Evolutionary conservation across 2,113 vertebrate genomes (phyloP).

Genomic region (Laticauda laticaudata): DNA sequence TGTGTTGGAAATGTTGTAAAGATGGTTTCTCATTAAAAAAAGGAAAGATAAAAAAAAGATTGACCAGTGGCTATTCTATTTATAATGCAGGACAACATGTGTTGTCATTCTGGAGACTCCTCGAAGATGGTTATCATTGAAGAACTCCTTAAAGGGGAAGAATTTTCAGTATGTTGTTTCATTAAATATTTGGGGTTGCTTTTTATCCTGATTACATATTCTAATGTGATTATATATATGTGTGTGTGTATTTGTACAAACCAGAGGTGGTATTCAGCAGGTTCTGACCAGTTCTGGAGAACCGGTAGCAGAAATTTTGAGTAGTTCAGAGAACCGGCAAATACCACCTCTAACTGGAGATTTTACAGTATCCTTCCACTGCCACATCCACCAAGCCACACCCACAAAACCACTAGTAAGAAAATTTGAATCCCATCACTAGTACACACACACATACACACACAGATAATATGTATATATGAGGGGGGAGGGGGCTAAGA

Average conservation of each 20-base stretch:
- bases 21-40: neutral
- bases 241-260: too few relatives aligned
- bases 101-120: slow-evolving; percentile 68
- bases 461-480: neutral
- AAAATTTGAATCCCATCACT: too few relatives aligned
- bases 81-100: slow-evolving; percentile 71
- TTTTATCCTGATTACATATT: slow-evolving; percentile 2
- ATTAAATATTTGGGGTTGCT: neutral
- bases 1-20: neutral
- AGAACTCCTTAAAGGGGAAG: slow-evolving; percentile 87
- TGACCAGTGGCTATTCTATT: neutral
- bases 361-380: too few relatives aligned
- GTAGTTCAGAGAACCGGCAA: too few relatives aligned
- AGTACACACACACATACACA: too few relatives aligned
- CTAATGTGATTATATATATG: neutral
- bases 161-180: slow-evolving; percentile 81
- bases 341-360: too few relatives aligned
- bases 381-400: too few relatives aligned
- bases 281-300: too few relatives aligned
- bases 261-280: too few relatives aligned
- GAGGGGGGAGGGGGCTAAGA: neutral
- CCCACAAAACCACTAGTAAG: too few relatives aligned
- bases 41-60: neutral
- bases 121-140: slow-evolving; percentile 85
- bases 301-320: too few relatives aligned